A percentile compares a stretch with the other conserved stretches of the same genome.
phyloP scores from a whole-genome alignment of 2,113 vertebrate genomes.

The Holacanthus passer region DNA sequence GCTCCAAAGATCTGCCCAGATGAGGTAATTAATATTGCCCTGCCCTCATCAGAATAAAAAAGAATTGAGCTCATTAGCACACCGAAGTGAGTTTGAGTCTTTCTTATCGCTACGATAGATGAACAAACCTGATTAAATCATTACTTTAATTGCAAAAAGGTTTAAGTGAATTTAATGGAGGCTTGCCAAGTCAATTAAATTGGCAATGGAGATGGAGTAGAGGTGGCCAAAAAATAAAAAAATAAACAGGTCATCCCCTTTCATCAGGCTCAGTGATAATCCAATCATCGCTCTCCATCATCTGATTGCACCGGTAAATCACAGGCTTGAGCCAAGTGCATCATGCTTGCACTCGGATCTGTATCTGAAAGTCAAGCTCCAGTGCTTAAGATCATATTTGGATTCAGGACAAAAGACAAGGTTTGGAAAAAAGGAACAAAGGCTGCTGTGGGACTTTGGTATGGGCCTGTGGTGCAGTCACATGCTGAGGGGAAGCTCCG shows the following conservation, averaged over 20 bases:
- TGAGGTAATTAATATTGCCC: slow-evolving; percentile 72
- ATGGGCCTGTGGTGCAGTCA: not conserved
- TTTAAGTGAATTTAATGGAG: slow-evolving; percentile 71
- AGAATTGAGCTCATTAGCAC: slow-evolving; percentile 51
- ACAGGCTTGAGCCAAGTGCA: slow-evolving; percentile 1
- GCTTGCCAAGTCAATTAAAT: slow-evolving; percentile 67
- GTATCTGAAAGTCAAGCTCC: slow-evolving; percentile 34
- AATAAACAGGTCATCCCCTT: slow-evolving; percentile 56
- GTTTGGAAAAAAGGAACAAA: not conserved
- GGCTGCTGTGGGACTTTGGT: not conserved
- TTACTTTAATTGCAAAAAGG: slow-evolving; percentile 74
- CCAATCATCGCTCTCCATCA: slow-evolving; percentile 64
- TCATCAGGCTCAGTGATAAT: slow-evolving; percentile 60
- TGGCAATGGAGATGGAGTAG: slow-evolving; percentile 46
- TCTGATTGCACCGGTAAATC: slow-evolving; percentile 56
- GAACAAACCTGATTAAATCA: slow-evolving; percentile 67
- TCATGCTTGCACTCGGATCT: slow-evolving; percentile 3
- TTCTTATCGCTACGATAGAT: slow-evolving; percentile 52
- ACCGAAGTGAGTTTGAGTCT: slow-evolving; percentile 37
- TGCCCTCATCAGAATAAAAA: slow-evolving; percentile 60
- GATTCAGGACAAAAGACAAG: slow-evolving; percentile 16
- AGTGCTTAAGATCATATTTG: slow-evolving; percentile 3
- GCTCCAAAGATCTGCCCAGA: slow-evolving; percentile 51
- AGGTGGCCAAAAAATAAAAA: slow-evolving; percentile 33
- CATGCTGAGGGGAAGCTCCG: not conserved